phyloP scores from a whole-genome alignment of 2,113 vertebrate species.

The Cyphomyrus plagiostoma region DNA sequence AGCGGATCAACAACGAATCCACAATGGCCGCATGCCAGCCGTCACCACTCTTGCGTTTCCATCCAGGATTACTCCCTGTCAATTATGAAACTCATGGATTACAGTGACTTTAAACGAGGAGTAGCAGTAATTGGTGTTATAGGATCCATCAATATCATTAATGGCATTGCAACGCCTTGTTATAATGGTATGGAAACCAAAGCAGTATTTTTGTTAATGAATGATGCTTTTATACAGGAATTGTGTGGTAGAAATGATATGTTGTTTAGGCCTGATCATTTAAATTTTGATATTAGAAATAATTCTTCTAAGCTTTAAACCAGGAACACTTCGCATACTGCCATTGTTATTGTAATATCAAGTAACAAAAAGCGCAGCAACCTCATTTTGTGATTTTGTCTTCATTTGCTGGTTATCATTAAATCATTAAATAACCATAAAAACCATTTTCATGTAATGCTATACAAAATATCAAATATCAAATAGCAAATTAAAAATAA shows the following conservation, averaged over 20 bases:
- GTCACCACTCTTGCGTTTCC: conserved; percentile 39
- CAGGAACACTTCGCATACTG: not conserved
- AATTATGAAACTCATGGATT: conserved; percentile 16
- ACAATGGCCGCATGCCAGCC: conserved; percentile 32
- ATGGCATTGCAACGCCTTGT: not conserved
- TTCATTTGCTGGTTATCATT: not conserved
- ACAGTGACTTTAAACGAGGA: not conserved
- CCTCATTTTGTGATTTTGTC: not conserved
- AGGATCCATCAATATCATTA: not conserved
- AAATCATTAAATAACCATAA: not conserved
- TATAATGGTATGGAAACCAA: not conserved
- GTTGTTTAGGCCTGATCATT: not conserved
- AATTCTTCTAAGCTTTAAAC: not conserved
- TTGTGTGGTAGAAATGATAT: not conserved
- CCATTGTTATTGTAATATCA: not conserved
- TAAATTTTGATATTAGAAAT: not conserved
- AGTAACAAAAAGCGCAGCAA: not conserved
- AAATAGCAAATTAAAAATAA: not conserved
- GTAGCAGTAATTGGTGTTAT: not conserved
- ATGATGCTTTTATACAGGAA: not conserved
- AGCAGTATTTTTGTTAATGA: not conserved
- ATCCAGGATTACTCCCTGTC: conserved; percentile 22
- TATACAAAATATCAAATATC: not conserved
- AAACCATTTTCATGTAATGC: not conserved
- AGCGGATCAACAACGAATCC: conserved; percentile 47